Conservation (phyloP, 1,140 invertebrate genomes). For the Cepaea nemoralis region DNA sequence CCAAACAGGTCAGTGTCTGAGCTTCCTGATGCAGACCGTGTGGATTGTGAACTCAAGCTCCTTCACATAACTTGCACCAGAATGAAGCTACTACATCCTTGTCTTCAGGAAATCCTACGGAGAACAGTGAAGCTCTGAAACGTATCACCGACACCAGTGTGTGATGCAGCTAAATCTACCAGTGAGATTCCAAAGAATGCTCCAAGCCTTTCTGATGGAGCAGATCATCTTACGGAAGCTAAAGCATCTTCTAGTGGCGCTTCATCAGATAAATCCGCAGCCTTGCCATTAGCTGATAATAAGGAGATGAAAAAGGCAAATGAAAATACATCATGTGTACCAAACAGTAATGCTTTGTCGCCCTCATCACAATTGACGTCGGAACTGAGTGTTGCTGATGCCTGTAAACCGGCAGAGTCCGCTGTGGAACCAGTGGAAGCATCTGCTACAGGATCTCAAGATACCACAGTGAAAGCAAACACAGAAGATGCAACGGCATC, state of each 20-base stretch:
- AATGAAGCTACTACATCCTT: not conserved
- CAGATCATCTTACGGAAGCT: not conserved
- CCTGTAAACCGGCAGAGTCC: not conserved
- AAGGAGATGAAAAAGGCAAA: not conserved
- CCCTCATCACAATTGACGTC: not conserved
- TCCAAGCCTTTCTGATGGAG: not conserved
- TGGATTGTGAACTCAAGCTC: not conserved
- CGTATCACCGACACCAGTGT: not conserved
- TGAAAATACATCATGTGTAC: not conserved
- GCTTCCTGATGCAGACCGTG: not conserved
- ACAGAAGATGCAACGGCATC: not conserved
- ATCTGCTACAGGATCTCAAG: not conserved
- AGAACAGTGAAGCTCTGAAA: not conserved
- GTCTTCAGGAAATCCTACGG: not conserved
- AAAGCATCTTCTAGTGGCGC: not conserved
- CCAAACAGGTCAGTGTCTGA: too few relatives aligned
- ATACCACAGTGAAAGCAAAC: not conserved
- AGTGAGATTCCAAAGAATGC: not conserved
- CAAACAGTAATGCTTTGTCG: not conserved
- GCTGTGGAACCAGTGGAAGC: slow-evolving; percentile 10
- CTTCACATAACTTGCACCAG: not conserved
- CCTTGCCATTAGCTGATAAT: not conserved
- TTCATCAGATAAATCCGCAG: not conserved
- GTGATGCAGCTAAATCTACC: not conserved
- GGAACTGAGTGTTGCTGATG: not conserved